These are phyloP conservation scores for Acanthoscelides obtectus DNA, from an alignment of 2,888 invertebrate genomes.

Conservation along the genomic window DNA sequence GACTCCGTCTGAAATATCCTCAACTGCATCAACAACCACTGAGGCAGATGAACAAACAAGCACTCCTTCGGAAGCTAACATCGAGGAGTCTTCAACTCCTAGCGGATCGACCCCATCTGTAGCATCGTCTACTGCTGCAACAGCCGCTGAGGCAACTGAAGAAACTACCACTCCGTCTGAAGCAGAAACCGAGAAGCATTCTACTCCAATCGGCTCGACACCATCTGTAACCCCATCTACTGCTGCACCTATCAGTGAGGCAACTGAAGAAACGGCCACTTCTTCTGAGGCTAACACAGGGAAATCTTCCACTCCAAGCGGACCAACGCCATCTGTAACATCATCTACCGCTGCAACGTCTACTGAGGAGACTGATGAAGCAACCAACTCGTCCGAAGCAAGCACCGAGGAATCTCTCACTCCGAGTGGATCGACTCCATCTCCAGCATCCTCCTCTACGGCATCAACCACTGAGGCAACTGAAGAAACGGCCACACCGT, in stretches of 20 bases:
- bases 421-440: neutral
- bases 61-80: neutral
- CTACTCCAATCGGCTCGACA: neutral
- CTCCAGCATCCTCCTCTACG: neutral
- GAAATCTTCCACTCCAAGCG: neutral
- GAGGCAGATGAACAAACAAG: neutral
- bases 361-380: neutral
- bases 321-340: neutral
- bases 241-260: neutral
- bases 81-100: neutral
- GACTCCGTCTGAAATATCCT: neutral
- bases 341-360: neutral
- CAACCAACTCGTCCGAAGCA: neutral
- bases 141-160: slow-evolving; percentile 1
- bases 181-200: neutral
- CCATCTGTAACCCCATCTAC: neutral
- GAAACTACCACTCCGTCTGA: neutral
- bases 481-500: neutral
- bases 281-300: no score
- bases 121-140: slow-evolving; percentile 2
- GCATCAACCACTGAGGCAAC: neutral
- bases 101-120: neutral
- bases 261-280: slow-evolving; percentile 2
- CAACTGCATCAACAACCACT: neutral
- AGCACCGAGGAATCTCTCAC: neutral